Percentiles rank a stretch among this genome's conserved stretches.
These are phyloP conservation scores for Vireo griseus DNA, from an alignment of 2,797 vertebrate species.

Conservation along the genomic window DNA sequence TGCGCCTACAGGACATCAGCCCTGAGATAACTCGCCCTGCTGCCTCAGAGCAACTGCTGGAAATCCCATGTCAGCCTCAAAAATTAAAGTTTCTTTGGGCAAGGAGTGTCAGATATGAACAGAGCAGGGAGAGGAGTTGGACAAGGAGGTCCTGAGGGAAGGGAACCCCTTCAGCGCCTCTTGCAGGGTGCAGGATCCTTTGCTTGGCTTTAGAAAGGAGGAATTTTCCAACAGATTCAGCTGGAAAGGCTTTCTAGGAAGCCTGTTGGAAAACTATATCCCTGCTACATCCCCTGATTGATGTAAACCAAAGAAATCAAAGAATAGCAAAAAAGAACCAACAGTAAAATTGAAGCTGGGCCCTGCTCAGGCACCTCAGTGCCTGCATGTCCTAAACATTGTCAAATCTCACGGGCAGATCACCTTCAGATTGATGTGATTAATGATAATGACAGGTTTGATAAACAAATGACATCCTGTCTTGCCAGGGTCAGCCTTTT, in stretches of 20 bases:
- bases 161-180: background rate
- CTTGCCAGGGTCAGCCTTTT: background rate
- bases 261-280: background rate
- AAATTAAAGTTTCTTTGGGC: background rate
- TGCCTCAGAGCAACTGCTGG: background rate
- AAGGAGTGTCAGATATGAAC: background rate
- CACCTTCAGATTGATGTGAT: background rate
- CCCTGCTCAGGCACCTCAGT: background rate
- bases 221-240: background rate
- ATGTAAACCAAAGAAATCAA: background rate
- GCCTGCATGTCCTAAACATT: background rate
- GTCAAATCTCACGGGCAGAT: background rate
- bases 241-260: background rate
- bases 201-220: background rate
- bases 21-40: background rate
- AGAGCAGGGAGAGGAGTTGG: background rate
- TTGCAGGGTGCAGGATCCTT: background rate
- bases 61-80: background rate
- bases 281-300: background rate
- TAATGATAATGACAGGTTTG: background rate
- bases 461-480: slow-evolving; percentile 22
- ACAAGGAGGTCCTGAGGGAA: background rate
- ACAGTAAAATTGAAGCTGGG: background rate
- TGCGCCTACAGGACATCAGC: background rate
- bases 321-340: background rate